Evolutionary conservation across 2,888 invertebrate species (phyloP), one percentile per base, ranked within the genome.

Genomic region (Drosophila siamana): DNA sequence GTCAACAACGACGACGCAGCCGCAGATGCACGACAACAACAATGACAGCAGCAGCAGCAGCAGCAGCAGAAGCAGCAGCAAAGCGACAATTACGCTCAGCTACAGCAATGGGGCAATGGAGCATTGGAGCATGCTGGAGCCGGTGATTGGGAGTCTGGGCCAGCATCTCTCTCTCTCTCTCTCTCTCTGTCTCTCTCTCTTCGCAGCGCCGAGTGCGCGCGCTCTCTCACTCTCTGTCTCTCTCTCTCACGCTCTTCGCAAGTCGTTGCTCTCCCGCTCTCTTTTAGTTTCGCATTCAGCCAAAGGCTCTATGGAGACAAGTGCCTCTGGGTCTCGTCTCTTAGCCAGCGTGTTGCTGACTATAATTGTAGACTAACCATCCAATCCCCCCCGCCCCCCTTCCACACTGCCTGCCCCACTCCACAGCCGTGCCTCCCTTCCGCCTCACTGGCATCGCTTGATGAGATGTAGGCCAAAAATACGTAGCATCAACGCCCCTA

Each of bases 401-500:
- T n/a, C n/a, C n/a, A n/a, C n/a, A n/a, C n/a, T n/a, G n/a, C n/a
- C n/a, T n/a, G n/a, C n/a, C n/a, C n/a, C n/a, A n/a, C n/a, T n/a
- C n/a, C n/a, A n/a, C n/a, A n/a, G n/a, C n/a, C n/a, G n/a, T n/a
- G n/a, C n/a, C n/a, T n/a, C n/a, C n/a, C n/a, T n/a, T n/a, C n/a
- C n/a, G n/a, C n/a, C n/a, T n/a, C n/a, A n/a, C n/a, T n/a, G n/a
- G n/a, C n/a, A 36, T 19, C 54, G 50, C 57, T 48, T 24, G 26
- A 36, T 11, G 28, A 30, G 48, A 74, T 74, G 70, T 74, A 74
- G 74, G 75, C 70, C 70, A 70, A 70, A 69, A 63, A 30, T 57
- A 15, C 43, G 46, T 67, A 60, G 68, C 57, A 75, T 61, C 71
- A 30, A 74, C 74, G 75, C 71, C 74, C 74, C 75, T 74, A 51